Conservation (phyloP, 2,888 invertebrate species). For the Cerastis rubricosa region DNA sequence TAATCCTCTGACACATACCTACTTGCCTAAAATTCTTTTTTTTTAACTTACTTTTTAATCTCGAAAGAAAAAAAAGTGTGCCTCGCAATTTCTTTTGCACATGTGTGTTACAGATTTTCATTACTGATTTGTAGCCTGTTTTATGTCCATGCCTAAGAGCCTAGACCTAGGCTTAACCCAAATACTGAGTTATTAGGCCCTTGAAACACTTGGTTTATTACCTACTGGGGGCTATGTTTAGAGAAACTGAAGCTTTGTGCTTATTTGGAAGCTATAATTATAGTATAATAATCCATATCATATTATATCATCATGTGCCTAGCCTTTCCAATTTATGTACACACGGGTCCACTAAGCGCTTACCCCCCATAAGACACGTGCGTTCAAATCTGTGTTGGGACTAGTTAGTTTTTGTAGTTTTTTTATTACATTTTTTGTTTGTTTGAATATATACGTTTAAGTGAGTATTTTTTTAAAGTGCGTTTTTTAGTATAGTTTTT, state of each 20-base stretch:
- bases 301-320: no score
- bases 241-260: not conserved
- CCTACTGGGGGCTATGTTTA: not conserved
- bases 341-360: no score
- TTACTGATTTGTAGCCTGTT: conserved; percentile 29
- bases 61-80: not conserved
- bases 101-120: conserved; percentile 38
- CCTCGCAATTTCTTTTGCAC: conserved; percentile 10
- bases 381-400: no score
- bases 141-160: conserved; percentile 5
- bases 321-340: no score
- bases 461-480: no score
- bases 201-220: conserved; percentile 32
- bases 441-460: no score
- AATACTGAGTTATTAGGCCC: conserved; percentile 36
- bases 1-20: not conserved
- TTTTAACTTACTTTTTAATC: not conserved
- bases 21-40: not conserved
- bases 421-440: no score
- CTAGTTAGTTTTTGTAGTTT: no score
- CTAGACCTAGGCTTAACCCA: conserved; percentile 8
- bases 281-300: no score
- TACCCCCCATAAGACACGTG: no score
- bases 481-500: no score
- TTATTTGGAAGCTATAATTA: not conserved